Evolutionary conservation across 2,113 vertebrate species (phyloP).

Genomic region (Oxyruncus cristatus): DNA sequence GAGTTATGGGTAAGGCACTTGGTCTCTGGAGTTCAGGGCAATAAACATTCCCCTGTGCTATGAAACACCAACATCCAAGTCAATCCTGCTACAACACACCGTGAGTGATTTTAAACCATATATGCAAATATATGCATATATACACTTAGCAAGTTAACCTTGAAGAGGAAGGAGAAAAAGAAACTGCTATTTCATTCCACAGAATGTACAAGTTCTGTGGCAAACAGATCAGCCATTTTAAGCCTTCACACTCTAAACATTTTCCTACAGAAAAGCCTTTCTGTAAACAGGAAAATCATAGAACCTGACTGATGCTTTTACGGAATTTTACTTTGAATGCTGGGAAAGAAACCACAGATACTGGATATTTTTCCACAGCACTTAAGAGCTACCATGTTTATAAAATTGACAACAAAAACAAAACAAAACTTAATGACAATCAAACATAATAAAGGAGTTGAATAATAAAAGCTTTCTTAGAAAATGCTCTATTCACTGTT

Average conservation of each 20-base stretch:
- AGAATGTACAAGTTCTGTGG: background rate
- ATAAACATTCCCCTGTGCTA: background rate
- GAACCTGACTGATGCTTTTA: background rate
- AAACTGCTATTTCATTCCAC: background rate
- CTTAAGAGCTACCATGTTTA: background rate
- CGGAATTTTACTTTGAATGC: background rate
- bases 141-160: background rate
- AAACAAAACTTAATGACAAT: background rate
- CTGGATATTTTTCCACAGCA: background rate
- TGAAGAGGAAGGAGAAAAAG: background rate
- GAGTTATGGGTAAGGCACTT: fast-evolving
- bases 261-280: background rate
- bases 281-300: background rate
- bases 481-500: background rate
- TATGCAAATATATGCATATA: background rate
- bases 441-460: background rate
- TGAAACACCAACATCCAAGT: background rate
- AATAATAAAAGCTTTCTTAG: background rate
- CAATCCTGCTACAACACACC: background rate
- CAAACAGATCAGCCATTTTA: background rate
- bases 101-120: background rate
- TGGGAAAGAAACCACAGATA: background rate
- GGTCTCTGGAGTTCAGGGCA: background rate
- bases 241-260: background rate
- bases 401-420: background rate